These are phyloP conservation scores for Capitulum mitella DNA, from an alignment of 2,888 invertebrate species.

Conservation along the genomic window DNA sequence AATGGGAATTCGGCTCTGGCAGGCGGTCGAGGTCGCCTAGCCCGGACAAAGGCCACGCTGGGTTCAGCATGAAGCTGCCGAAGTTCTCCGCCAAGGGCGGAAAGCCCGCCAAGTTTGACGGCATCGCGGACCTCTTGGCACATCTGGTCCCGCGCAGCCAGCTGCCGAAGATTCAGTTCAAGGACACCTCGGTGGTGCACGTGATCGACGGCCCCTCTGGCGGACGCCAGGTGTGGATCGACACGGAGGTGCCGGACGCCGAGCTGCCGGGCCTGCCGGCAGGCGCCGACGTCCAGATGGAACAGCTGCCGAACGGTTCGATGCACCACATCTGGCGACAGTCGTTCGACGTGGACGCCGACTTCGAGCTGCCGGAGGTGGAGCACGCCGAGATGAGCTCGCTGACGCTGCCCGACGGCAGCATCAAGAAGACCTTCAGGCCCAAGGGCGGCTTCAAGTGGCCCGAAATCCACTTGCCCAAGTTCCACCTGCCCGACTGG, in stretches of 20 bases:
- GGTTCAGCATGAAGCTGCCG: background rate
- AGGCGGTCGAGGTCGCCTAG: background rate
- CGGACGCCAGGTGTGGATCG: background rate
- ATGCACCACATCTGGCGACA: background rate
- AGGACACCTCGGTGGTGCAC: background rate
- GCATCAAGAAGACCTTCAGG: background rate
- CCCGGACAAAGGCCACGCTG: background rate
- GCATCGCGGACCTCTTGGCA: background rate
- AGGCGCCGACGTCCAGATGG: background rate
- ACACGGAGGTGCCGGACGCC: background rate
- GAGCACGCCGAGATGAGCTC: slow-evolving; percentile 28
- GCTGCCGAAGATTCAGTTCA: background rate
- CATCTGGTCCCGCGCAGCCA: background rate
- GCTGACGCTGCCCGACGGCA: slow-evolving; percentile 14
- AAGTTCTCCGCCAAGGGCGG: background rate
- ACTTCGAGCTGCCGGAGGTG: slow-evolving; percentile 27
- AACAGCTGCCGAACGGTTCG: background rate
- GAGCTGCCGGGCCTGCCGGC: background rate
- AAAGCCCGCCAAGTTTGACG: background rate
- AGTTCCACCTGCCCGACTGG: slow-evolving; percentile 9
- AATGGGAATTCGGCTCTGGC: background rate
- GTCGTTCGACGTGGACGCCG: slow-evolving; percentile 25
- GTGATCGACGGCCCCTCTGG: background rate
- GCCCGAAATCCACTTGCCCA: background rate
- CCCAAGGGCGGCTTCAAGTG: slow-evolving; percentile 3